Evolutionary conservation across 2,797 vertebrate genomes (phyloP).

Genomic region (Enteromius treurensis): DNA sequence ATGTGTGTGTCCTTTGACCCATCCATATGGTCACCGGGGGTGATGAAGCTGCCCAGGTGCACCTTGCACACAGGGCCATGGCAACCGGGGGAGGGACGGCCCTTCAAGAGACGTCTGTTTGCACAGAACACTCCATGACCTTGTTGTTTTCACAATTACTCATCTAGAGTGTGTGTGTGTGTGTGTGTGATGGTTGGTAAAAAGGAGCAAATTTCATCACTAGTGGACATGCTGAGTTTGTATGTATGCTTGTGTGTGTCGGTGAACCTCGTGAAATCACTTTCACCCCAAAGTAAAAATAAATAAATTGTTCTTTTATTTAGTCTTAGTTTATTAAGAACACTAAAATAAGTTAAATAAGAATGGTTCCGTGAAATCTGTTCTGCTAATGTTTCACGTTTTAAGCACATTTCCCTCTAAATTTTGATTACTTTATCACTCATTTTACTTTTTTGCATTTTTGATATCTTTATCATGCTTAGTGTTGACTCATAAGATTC

Average conservation of each 20-base stretch:
- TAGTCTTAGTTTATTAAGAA: neutral
- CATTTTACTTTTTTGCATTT: neutral
- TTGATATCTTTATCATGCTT: neutral
- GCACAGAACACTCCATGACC: conserved; percentile 31
- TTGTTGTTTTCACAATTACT: conserved; percentile 47
- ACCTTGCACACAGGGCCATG: conserved; percentile 24
- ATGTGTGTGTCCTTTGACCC: conserved; percentile 57
- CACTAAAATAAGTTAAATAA: neutral
- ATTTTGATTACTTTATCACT: neutral
- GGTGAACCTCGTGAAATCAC: neutral
- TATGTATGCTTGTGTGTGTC: neutral
- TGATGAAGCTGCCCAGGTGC: conserved; percentile 57
- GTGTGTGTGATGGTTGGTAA: conserved; percentile 9
- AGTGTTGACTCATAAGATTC: neutral
- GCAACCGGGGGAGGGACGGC: neutral
- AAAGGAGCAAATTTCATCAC: conserved; percentile 13
- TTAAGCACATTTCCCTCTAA: neutral
- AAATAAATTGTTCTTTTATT: neutral
- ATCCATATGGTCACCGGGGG: conserved; percentile 62
- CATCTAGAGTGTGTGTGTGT: conserved; percentile 30
- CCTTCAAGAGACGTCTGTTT: conserved; percentile 37
- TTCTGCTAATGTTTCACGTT: neutral
- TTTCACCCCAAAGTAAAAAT: neutral
- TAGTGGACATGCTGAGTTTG: conserved; percentile 19
- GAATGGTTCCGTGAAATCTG: neutral